These are phyloP conservation scores for Spodoptera litura DNA, from an alignment of 1,140 invertebrate species.

Conservation along the genomic window DNA sequence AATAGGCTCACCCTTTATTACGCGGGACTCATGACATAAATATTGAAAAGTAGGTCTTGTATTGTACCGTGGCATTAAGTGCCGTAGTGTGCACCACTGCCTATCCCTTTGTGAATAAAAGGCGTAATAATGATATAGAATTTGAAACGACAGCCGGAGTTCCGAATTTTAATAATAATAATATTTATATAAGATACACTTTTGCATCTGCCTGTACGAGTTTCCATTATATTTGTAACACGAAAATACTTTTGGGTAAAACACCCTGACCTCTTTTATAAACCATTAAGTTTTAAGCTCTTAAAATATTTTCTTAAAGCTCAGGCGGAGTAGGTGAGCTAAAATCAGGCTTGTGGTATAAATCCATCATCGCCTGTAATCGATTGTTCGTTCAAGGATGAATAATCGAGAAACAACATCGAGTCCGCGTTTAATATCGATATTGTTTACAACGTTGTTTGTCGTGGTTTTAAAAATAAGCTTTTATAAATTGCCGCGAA, in stretches of 20 bases:
- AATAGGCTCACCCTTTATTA: no score
- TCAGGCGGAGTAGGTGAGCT: slow-evolving; percentile 6
- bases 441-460: slow-evolving; percentile 48
- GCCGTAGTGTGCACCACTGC: no score
- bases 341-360: slow-evolving; percentile 30
- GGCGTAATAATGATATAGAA: no score
- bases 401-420: slow-evolving; percentile 45
- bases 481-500: background rate
- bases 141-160: no score
- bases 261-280: slow-evolving; percentile 6
- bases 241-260: slow-evolving; percentile 5
- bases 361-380: slow-evolving; percentile 50
- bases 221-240: background rate
- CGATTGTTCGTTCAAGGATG: slow-evolving; percentile 48
- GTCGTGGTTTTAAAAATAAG: slow-evolving; percentile 36
- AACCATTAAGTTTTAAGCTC: slow-evolving; percentile 17
- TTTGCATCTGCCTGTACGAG: no score
- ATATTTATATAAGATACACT: no score
- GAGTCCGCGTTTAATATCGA: slow-evolving; percentile 45
- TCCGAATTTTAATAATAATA: no score
- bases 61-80: no score
- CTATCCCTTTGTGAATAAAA: no score
- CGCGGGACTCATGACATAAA: no score
- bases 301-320: slow-evolving; percentile 32
- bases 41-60: no score